phyloP scores from a whole-genome alignment of 2,113 vertebrate species.

The Psammodynastes pulverulentus region DNA sequence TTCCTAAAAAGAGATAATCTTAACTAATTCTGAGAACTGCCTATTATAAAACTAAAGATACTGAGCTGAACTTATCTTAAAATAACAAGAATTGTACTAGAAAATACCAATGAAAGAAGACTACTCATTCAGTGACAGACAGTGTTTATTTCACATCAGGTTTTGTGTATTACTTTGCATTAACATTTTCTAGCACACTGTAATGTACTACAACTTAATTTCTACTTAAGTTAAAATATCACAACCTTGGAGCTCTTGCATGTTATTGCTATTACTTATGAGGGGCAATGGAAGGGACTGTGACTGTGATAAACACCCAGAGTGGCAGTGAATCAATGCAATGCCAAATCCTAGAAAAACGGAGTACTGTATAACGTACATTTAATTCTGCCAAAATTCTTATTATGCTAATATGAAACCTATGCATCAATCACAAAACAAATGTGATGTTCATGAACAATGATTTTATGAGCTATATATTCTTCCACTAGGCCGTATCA shows the following conservation, averaged over 20 bases:
- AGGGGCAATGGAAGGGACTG: not conserved
- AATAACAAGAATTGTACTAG: conserved; percentile 17
- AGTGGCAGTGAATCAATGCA: not conserved
- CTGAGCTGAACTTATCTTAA: conserved; percentile 7
- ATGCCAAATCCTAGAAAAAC: not conserved
- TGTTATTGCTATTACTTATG: not conserved
- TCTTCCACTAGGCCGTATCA: conserved; percentile 39
- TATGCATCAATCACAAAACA: conserved; percentile 44
- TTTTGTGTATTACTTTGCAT: conserved; percentile 8
- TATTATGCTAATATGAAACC: conserved; percentile 20
- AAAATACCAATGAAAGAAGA: conserved; percentile 22
- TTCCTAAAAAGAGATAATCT: conserved; percentile 13
- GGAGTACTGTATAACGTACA: not conserved
- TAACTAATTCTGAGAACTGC: not conserved
- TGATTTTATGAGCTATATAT: conserved; percentile 41
- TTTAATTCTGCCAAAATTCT: conserved; percentile 3
- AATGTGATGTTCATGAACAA: conserved; percentile 37
- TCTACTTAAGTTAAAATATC: not conserved
- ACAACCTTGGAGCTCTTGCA: not conserved
- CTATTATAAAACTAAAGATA: not conserved
- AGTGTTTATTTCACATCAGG: conserved; percentile 18
- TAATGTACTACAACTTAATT: conserved; percentile 19
- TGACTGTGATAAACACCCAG: not conserved
- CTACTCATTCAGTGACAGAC: not conserved
- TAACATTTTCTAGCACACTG: conserved; percentile 16